Evolutionary conservation across 37 sponge, comb jelly and placozoan genomes (phyloP), one percentile per base, ranked within the genome.

Genomic region (Theonella swinhoei): DNA sequence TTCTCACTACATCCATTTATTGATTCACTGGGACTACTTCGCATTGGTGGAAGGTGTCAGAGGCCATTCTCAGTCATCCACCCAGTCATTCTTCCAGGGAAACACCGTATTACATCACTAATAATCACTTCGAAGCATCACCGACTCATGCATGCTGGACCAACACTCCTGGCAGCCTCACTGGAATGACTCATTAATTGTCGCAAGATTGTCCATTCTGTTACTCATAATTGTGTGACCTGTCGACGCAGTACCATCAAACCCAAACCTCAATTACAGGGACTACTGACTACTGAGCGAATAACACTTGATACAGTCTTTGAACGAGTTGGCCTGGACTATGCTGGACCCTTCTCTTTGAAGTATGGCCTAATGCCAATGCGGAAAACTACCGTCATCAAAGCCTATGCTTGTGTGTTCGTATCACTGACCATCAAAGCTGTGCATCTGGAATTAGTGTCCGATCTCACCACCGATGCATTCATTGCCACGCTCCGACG

Each of bases 251-350:
- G 62, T 11, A 34, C 77, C 35, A 69, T 65, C 25, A 72, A 58
- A 68, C 71, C 88, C 42, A n/a, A 24, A 26, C 80, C 74, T 17
- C 87, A 33, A 25, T 3, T 76, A 33, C 68, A 79, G 78, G 87
- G 87, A 39, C 87, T 72, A 60, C 76, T 88, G n/a, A 83, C 88
- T 2, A 23, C 31, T 26, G 65, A 75, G 25, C 72, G 83, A 23
- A 42, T 77, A 11, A 70, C 72, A 22, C 73, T 70, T 63, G 72
- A 77, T 47, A 9, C 32, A 4, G 72, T 62, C 14, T 88, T 88
- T 40, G 34, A 59, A 25, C 29, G 59, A 38, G 71, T 76, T 58
- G 83, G 77, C 14, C 39, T 87, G 2, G 88, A 87, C 39, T 87
- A 74, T 31, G 88, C 88, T 43, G 77, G 88, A 8, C 81, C 81